Base-by-base conservation (phyloP, 2,888 invertebrate genomes). In the Chouioia cunea region DNA sequence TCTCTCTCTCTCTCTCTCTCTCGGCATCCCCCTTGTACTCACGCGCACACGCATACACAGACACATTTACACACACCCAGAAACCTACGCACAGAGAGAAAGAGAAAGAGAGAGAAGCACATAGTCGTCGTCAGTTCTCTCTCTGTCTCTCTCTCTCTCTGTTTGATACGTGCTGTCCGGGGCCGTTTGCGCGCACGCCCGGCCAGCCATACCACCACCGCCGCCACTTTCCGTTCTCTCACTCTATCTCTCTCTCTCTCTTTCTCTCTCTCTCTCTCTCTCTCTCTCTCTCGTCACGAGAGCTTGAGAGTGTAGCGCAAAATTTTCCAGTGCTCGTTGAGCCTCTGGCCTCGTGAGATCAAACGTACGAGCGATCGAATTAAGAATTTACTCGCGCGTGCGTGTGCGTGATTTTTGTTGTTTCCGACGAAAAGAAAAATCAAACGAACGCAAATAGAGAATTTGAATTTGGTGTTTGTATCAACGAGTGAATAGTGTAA, bases 281-380 rank as follows among this genome's bases (percentile, higher is more conserved):
- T 44, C 68, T 18, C 53, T 36, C 36, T 3, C 20, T 44, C 68
- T 18, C 53, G 6, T 12, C 1, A 12, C 36, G 36, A 36, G 36
- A 36, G 36, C 36, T n/a, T n/a, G n/a, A n/a, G n/a, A 27, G 27
- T 27, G 27, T 27, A 70, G 65, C 71, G 72, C 68, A 65, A 69
- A 73, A 73, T 73, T 73, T 73, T 73, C 72, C 72, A 73, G 73
- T 73, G 56, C 70, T 70, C 73, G 60, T 10, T 10, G 36, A 36
- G 69, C 52, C 73, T 65, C 65, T 69, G n/a, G 68, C 58, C 65
- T 69, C 62, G 57, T 47, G 57, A n/a, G n/a, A n/a, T n/a, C n/a
- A n/a, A n/a, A n/a, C 73, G 73, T 65, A 69, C 65, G 69, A 69
- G 69, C 8, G 15, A 4, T 36, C 36, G n/a, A 8, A 16, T 36